Percentiles rank a stretch among this genome's conserved stretches.
Conservation (phyloP, 2,113 vertebrate genomes). For the Nothocercus julius region DNA sequence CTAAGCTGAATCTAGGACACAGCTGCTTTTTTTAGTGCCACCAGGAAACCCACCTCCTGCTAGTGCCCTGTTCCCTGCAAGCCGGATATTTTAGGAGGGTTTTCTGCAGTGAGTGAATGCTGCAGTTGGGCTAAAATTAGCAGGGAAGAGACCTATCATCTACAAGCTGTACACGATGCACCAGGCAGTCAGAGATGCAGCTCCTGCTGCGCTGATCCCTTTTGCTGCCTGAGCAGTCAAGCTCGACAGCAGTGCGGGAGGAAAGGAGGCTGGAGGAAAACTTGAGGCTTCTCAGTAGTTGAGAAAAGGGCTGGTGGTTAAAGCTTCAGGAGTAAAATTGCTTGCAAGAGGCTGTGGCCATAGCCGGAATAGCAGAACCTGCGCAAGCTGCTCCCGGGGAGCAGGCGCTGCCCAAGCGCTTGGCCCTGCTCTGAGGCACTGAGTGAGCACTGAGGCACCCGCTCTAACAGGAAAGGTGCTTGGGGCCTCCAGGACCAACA, state of each 20-base stretch:
- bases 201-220: neutral
- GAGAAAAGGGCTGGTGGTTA: accelerated
- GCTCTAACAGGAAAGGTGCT: neutral
- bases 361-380: too few species aligned
- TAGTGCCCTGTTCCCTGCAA: accelerated
- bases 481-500: accelerated
- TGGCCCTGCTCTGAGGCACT: too few species aligned
- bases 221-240: accelerated
- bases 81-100: accelerated
- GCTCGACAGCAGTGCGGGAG: neutral
- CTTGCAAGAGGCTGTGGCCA: neutral
- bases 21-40: too few species aligned
- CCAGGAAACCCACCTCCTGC: neutral
- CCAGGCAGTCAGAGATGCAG: neutral
- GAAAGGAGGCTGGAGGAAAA: neutral
- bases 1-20: neutral
- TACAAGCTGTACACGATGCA: neutral
- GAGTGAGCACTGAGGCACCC: accelerated
- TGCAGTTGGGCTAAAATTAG: neutral
- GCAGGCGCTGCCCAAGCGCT: too few species aligned
- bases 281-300: accelerated
- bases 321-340: too few species aligned
- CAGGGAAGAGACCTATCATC: accelerated
- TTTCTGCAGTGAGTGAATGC: accelerated
- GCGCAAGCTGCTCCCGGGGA: too few species aligned